Percentiles rank a stretch among this genome's conserved stretches.
phyloP scores from a whole-genome alignment of 2,888 invertebrate genomes.

The Apamea monoglypha region DNA sequence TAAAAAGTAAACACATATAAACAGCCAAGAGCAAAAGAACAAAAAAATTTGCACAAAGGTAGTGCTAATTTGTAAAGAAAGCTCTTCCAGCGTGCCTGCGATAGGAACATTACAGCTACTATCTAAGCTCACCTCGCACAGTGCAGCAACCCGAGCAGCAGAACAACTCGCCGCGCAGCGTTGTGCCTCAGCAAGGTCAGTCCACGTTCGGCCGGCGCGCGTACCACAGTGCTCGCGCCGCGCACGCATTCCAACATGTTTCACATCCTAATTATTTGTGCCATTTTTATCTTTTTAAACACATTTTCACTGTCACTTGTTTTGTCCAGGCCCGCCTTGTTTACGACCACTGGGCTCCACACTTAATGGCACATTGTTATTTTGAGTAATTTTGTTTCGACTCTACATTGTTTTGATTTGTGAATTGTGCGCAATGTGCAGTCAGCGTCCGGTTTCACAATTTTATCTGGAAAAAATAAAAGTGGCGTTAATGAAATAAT shows the following conservation, averaged over 20 bases:
- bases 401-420: conserved; percentile 49
- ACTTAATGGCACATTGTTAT: conserved; percentile 51
- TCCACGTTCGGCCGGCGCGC: conserved; percentile 70
- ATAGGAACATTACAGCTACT: background rate
- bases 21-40: background rate
- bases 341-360: conserved; percentile 31
- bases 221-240: conserved; percentile 78
- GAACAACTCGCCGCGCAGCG: conserved; percentile 45
- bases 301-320: conserved; percentile 65
- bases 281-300: conserved; percentile 73
- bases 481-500: background rate
- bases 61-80: background rate
- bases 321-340: conserved; percentile 17
- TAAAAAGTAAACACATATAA: background rate
- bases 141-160: conserved; percentile 75
- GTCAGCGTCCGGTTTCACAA: conserved; percentile 31
- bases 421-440: conserved; percentile 35
- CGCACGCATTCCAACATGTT: conserved; percentile 86
- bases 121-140: conserved; percentile 76
- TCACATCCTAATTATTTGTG: conserved; percentile 82
- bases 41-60: background rate
- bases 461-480: conserved; percentile 42
- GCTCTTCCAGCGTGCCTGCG: background rate
- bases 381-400: conserved; percentile 18
- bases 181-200: conserved; percentile 44